Conservation (phyloP, 2,797 vertebrate species). For the Clarias platycephalus region DNA sequence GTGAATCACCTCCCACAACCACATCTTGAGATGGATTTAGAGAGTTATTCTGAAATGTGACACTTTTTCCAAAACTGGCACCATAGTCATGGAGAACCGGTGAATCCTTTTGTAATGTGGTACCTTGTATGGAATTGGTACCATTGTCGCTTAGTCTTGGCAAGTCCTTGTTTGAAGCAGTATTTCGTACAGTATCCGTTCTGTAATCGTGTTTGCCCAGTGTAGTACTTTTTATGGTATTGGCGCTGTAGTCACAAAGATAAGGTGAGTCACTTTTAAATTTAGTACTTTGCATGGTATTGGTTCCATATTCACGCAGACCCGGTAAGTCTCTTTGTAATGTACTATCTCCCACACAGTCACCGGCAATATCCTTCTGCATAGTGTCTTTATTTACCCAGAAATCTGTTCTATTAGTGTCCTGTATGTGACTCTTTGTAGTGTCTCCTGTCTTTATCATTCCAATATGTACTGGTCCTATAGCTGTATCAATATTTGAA, state of each 20-base stretch:
- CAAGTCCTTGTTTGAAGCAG: neutral
- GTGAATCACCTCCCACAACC: conserved; percentile 20
- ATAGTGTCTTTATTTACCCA: conserved; percentile 12
- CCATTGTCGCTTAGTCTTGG: too few relatives aligned
- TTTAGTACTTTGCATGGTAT: neutral
- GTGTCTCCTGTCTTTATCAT: neutral
- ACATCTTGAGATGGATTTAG: neutral
- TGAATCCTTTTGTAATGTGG: neutral
- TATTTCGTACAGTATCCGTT: neutral
- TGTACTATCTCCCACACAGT: neutral
- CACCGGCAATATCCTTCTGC: conserved; percentile 35
- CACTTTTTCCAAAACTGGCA: neutral
- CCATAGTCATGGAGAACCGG: neutral
- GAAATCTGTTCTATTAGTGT: neutral
- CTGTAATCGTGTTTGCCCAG: neutral
- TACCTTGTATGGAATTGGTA: neutral
- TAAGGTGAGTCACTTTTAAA: neutral
- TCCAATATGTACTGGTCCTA: neutral
- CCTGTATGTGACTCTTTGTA: conserved; percentile 4
- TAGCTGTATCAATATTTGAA: conserved; percentile 17
- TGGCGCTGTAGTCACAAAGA: neutral
- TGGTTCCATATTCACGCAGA: neutral
- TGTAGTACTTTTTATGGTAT: neutral
- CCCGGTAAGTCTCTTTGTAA: neutral
- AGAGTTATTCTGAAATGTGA: conserved; percentile 1